phyloP scores from a whole-genome alignment of 2,797 vertebrate genomes.

The Enteromius radiatus region DNA sequence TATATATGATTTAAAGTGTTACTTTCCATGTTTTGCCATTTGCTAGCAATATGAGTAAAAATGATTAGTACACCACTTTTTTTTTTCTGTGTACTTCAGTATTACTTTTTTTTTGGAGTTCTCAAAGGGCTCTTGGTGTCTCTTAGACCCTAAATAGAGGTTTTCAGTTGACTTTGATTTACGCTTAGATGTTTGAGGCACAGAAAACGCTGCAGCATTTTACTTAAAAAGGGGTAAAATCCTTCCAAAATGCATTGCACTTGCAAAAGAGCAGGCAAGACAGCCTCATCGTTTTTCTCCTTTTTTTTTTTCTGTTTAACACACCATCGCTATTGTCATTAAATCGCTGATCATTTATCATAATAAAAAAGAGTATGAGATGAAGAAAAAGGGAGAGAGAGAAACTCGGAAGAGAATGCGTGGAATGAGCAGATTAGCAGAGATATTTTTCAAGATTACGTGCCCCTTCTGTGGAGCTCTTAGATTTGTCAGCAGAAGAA shows the following conservation, averaged over 20 bases:
- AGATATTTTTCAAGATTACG: conserved; percentile 88
- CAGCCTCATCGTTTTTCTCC: conserved; percentile 1
- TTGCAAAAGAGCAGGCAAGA: conserved; percentile 32
- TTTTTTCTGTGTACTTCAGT: not conserved
- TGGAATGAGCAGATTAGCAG: conserved; percentile 73
- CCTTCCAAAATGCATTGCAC: not conserved
- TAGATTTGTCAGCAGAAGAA: conserved; percentile 90
- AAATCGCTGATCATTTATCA: conserved; percentile 72
- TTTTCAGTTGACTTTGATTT: not conserved
- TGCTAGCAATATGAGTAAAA: not conserved
- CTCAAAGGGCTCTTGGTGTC: not conserved
- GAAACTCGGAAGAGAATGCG: conserved; percentile 55
- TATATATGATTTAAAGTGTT: no score
- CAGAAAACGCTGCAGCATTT: not conserved
- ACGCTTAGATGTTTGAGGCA: not conserved
- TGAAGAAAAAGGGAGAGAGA: conserved; percentile 52
- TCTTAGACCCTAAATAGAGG: not conserved
- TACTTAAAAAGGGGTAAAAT: not conserved
- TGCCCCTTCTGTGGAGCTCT: conserved; percentile 82
- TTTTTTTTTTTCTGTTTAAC: conserved; percentile 42
- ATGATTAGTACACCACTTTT: not conserved
- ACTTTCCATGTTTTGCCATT: not conserved
- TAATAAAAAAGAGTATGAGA: conserved; percentile 50
- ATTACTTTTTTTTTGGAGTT: not conserved
- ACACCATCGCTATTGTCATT: conserved; percentile 64